Evolutionary conservation across 2,797 vertebrate genomes (phyloP), one percentile per base, ranked within the genome.

Genomic region (Mormyrus hasselquistii): DNA sequence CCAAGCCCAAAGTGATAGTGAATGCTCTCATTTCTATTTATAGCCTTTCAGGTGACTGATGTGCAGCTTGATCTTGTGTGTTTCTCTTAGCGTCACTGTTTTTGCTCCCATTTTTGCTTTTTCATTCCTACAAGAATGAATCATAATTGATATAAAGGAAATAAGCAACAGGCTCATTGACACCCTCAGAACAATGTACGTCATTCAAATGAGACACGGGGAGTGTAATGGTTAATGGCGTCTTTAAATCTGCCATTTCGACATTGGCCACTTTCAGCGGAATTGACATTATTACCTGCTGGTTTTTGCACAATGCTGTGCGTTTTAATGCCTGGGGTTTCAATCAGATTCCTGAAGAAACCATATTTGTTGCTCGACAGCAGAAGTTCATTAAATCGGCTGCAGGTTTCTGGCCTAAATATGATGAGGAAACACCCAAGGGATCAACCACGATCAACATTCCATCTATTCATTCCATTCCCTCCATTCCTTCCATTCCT

Each of bases 11-110:
- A 95, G 94, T 93, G 92, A 94, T 4, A 25, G 92, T 94, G 93
- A 93, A 91, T 93, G 94, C 95, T 94, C 95, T 96, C 94, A 94
- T 94, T 94, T 94, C 95, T 95, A 95, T 96, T 96, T 95, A 93
- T 93, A 92, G 94, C 93, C 93, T 94, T 94, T 93, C 94, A 95
- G 93, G 94, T 95, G 94, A 95, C 93, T 93, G 92, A 94, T 93
- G 94, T 93, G 92, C 93, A 92, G 93, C 94, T 93, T 93, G 93
- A 93, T 92, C 93, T 93, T 93, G 94, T 95, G 93, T 94, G 92
- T 93, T 94, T 92, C 89, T 92, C 92, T 94, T 92, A 94, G 93
- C 93, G 92, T 94, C 94, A 86, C 34, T 29, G 92, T 92, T 93
- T 93, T 90, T 91, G 87, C 90, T 91, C 94, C 92, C 2, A 62